Base-by-base conservation (phyloP, 2,888 invertebrate genomes). In the Acanthopleura granulata region DNA sequence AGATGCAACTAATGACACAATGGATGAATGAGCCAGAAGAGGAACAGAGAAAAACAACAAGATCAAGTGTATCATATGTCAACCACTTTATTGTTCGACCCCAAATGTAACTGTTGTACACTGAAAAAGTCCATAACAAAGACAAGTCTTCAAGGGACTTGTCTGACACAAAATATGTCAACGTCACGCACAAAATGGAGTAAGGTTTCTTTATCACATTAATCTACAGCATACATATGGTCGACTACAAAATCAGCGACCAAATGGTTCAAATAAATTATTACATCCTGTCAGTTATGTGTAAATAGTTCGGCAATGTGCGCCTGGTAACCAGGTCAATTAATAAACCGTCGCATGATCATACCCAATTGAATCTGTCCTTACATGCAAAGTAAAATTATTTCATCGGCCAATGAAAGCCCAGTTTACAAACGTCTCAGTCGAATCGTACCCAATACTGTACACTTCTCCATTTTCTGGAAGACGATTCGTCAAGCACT, bases 401-500 rank as follows among this genome's bases (percentile, higher is more conserved):
- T 66, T 22, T 66, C 18, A 66, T 66, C 16, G 66, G 25, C 66
- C 66, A 66, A 66, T 66, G 66, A 66, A 66, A 66, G 66, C 66
- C 66, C 66, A 18, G 57, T n/a, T 57, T 57, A n/a, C 57, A 57
- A 57, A 57, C 6, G n/a, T 22, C 22, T 22, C 57, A 57, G 22
- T 57, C 57, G 57, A 57, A 57, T 57, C 57, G 57, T 22, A 57
- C 22, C 57, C 18, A 57, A n/a, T 22, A 57, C 57, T 40, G 40
- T 40, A 40, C 40, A 40, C 40, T 40, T 40, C 40, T 40, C 40
- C 40, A 40, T 40, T 40, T 40, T 40, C 18, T 66, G 66, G 66
- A 66, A 66, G 66, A 66, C 66, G 66, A 66, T 66, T 66, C 66
- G 66, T 27, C 66, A 66, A 66, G 66, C 66, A 66, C 66, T 66